phyloP scores from a whole-genome alignment of 2,888 invertebrate genomes.

The Pollenia labialis region DNA sequence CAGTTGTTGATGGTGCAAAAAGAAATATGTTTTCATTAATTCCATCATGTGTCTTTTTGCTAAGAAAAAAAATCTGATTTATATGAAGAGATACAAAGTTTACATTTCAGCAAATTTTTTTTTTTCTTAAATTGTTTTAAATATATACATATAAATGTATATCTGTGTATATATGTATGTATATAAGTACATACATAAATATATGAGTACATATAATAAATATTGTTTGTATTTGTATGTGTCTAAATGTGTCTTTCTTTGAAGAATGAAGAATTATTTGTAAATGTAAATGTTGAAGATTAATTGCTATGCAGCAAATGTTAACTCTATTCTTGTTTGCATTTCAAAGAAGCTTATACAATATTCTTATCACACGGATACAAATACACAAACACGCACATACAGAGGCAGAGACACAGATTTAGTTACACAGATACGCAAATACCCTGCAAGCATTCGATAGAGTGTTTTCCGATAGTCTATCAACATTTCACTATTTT shows the following conservation, averaged over 20 bases:
- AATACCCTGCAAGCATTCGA: neutral
- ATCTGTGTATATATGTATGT: neutral
- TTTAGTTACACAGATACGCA: neutral
- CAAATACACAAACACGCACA: neutral
- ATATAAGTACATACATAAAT: neutral
- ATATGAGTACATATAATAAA: slow-evolving; percentile 16
- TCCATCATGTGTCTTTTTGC: slow-evolving; percentile 27
- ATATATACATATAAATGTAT: slow-evolving; percentile 3
- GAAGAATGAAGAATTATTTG: slow-evolving; percentile 67
- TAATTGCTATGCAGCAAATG: slow-evolving; percentile 72
- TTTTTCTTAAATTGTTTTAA: slow-evolving; percentile 24
- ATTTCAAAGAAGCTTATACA: slow-evolving; percentile 70
- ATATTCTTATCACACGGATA: slow-evolving; percentile 63
- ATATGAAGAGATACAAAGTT: slow-evolving; percentile 32
- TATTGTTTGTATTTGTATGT: neutral
- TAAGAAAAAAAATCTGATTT: slow-evolving; percentile 39
- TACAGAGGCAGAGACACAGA: neutral
- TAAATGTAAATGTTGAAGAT: slow-evolving; percentile 70
- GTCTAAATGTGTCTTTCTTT: slow-evolving; percentile 26
- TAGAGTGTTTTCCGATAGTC: too few relatives aligned
- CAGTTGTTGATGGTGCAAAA: slow-evolving; percentile 32
- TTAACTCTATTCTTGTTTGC: slow-evolving; percentile 71
- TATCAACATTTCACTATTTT: too few relatives aligned
- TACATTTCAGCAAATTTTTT: slow-evolving; percentile 15
- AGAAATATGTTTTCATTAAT: slow-evolving; percentile 23